Evolutionary conservation across 2,797 vertebrate genomes (phyloP).

Genomic region (Discoglossus pictus): DNA sequence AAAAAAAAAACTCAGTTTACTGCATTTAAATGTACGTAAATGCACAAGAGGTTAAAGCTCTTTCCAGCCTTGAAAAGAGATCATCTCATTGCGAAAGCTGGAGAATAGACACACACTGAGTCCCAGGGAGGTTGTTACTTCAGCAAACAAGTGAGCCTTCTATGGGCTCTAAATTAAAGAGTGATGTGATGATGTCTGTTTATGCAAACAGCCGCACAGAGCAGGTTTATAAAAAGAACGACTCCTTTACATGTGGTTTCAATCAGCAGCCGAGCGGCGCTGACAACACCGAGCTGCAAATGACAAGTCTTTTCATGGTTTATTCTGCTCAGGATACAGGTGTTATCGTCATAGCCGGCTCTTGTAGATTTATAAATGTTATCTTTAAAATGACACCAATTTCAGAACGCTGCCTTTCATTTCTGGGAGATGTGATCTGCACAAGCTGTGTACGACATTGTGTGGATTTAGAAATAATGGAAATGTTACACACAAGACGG

Average conservation of each 20-base stretch:
- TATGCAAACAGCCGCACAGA: conserved; percentile 8
- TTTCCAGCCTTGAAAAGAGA: no score
- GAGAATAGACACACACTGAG: conserved; percentile 2
- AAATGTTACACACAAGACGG: no score
- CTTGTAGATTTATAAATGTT: conserved; percentile 18
- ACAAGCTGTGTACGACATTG: no score
- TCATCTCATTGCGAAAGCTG: conserved; percentile 10
- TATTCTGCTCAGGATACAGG: conserved; percentile 11
- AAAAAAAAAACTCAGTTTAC: no score
- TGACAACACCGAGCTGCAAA: background rate
- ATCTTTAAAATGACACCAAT: background rate
- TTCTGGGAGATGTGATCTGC: background rate
- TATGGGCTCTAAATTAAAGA: conserved; percentile 2
- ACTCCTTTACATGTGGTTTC: conserved; percentile 20
- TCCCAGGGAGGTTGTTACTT: conserved; percentile 14
- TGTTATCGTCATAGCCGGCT: conserved; percentile 10
- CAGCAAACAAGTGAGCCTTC: conserved; percentile 30
- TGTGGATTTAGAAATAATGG: background rate
- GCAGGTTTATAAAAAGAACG: background rate
- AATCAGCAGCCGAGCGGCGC: conserved; percentile 19
- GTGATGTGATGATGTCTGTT: background rate
- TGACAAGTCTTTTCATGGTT: conserved; percentile 16
- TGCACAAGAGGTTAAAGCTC: no score
- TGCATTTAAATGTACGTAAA: no score
- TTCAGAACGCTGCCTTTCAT: conserved; percentile 6